Evolutionary conservation across 2,888 invertebrate species (phyloP), one percentile per base, ranked within the genome.

Genomic region (Listrodromus nycthemerus): DNA sequence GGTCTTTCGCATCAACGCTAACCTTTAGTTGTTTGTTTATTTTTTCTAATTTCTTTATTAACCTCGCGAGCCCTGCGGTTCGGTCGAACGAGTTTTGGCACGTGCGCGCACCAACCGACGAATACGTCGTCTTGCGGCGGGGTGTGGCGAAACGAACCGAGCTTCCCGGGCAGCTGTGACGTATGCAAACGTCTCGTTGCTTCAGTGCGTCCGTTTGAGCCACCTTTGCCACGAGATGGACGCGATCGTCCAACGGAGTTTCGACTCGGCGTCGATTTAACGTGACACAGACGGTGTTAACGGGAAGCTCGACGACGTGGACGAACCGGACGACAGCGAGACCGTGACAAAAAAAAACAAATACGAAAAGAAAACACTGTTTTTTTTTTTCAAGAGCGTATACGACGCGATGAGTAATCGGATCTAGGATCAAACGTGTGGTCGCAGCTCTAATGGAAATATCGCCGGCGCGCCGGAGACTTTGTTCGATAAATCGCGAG

Each of bases 111-210:
- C 45, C 73, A 45, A 48, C 67, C 82, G 55, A 73, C 65, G 61
- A 71, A 41, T 65, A 58, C 82, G 82, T 77, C 75, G 69, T 71
- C 52, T 63, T 50, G 80, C 50, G 71, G 83, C 52, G 82, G 85
- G 85, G 82, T 83, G 82, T 85, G 82, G 84, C 82, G 84, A 73
- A 8, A 70, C 41, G 58, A 66, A 16, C 65, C 27, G 69, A 78
- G 61, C 65, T 70, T 65, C 65, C 77, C 83, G 80, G 80, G 73
- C 7, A 16, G 48, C 58, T 33, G 67, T 67, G 81, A 81, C 76
- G 73, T 77, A 83, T 63, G 83, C 71, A 30, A 50, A 50, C 70
- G 66, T 65, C 45, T 69, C 16, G 24, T n/a, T 61, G 41, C 50
- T n/a, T n/a, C 37, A 7, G 19, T 48, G 52, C 45, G 13, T 27